Percentiles rank a stretch among this genome's conserved stretches.
These are phyloP conservation scores for Holacanthus passer DNA, from an alignment of 2,113 vertebrate species.

Conservation along the genomic window DNA sequence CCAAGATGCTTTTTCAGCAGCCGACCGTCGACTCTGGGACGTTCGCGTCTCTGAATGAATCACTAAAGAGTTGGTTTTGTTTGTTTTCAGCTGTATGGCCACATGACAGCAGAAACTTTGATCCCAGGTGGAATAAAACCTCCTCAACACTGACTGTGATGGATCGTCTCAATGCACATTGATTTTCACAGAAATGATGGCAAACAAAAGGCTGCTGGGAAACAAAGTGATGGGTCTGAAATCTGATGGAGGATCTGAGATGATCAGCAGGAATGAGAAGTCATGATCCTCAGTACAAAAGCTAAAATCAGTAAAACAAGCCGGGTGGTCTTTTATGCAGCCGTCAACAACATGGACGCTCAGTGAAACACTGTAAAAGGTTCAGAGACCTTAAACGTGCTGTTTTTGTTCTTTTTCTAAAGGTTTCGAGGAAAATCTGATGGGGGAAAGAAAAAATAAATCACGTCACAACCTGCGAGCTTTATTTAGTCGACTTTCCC, in stretches of 20 bases:
- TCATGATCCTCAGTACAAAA: not conserved
- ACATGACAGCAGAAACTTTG: not conserved
- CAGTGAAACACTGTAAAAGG: not conserved
- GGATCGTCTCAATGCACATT: not conserved
- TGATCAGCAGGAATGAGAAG: conserved; percentile 18
- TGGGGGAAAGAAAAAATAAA: not conserved
- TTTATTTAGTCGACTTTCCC: not conserved
- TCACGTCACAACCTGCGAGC: not conserved
- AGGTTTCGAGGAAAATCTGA: not conserved
- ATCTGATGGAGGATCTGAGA: not conserved
- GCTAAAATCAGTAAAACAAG: not conserved
- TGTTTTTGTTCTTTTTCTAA: not conserved
- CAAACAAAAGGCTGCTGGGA: not conserved
- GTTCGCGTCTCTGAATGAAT: not conserved
- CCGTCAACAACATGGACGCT: not conserved
- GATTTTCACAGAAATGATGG: not conserved
- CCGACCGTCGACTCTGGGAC: not conserved
- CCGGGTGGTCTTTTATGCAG: not conserved
- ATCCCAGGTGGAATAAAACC: not conserved
- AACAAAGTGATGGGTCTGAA: not conserved
- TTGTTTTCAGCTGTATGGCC: not conserved
- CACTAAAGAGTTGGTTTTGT: not conserved
- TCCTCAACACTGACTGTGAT: not conserved
- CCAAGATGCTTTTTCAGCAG: not conserved
- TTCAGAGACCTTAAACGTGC: not conserved